Conservation (phyloP, 1,140 invertebrate genomes). For the Phthorimaea operculella region DNA sequence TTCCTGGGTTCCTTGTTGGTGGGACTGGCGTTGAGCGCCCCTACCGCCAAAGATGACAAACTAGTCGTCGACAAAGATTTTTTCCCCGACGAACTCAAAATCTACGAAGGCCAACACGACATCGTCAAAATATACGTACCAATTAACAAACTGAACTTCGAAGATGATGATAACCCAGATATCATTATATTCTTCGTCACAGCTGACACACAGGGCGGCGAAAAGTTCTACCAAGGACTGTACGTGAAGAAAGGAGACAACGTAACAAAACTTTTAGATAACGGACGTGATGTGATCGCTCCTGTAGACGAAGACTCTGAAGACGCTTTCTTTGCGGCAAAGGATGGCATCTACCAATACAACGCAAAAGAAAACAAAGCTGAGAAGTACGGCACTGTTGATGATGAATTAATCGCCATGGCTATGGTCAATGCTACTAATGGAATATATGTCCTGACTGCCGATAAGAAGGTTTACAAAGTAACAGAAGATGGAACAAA, state of each 20-base stretch:
- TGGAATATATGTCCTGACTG: conserved; percentile 38
- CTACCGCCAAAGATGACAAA: conserved; percentile 19
- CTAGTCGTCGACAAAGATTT: conserved; percentile 25
- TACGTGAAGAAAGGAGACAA: conserved; percentile 22
- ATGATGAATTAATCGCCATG: conserved; percentile 38
- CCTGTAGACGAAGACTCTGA: conserved; percentile 31
- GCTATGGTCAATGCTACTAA: conserved; percentile 29
- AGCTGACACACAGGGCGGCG: conserved; percentile 22
- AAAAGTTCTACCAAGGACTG: conserved; percentile 30
- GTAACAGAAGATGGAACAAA: conserved; percentile 35
- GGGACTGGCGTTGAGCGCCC: conserved; percentile 17
- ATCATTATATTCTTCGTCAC: conserved; percentile 29
- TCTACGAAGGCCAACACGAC: conserved; percentile 36
- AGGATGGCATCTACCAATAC: conserved; percentile 41
- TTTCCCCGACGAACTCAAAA: conserved; percentile 22
- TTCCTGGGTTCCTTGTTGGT: conserved; percentile 16
- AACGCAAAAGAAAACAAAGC: conserved; percentile 23
- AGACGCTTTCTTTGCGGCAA: conserved; percentile 33
- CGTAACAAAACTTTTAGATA: conserved; percentile 32
- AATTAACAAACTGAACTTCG: conserved; percentile 41
- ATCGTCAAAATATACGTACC: conserved; percentile 41
- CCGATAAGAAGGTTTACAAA: conserved; percentile 34
- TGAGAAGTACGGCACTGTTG: conserved; percentile 41
- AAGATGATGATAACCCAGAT: conserved; percentile 17
- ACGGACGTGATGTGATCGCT: conserved; percentile 30